Base-by-base conservation (phyloP, 2,888 invertebrate species). In the Scaptomyza caliginosa region DNA sequence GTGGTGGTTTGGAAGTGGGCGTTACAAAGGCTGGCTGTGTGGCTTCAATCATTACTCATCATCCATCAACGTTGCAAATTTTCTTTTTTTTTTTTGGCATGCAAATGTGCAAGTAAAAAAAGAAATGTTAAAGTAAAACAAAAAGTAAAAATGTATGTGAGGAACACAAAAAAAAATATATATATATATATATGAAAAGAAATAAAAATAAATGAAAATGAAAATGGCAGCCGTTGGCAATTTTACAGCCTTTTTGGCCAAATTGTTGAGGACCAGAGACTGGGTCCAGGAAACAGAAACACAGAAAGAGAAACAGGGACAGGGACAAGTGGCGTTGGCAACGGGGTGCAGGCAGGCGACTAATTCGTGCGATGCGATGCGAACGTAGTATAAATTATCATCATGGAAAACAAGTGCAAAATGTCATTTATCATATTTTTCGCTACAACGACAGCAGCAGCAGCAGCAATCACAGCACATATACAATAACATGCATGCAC, bases 321-420 rank as follows among this genome's bases (percentile, higher is more conserved):
- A n/a, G 28, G 28, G 4, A 2, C 13, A 34, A 34, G 13, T 34
- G 21, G 3, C 16, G 30, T n/a, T 8, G 42, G 4, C 17, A 21
- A 17, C 36, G 50, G 52, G 39, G 23, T 23, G 28, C 48, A 58
- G 64, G 26, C 39, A 42, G 64, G 63, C 67, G 57, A 87, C 88
- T 84, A 87, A 84, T 84, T 84, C 83, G 70, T 59, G 86, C 77
- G 39, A 74, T 74, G 73, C 71, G 74, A 39, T 67, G 74, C 71
- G 71, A 86, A 69, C 74, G 68, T 69, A 82, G 83, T 85, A 83
- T 83, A 83, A 83, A 83, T 83, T 83, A 87, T 85, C 86, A 83
- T 87, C 83, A 82, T 82, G 79, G 77, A 87, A 77, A 86, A 87
- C 88, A 84, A 87, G 83, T 84, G 86, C 80, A 85, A 85, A 84